A percentile compares a stretch with the other conserved stretches of the same genome.
Evolutionary conservation across 2,797 vertebrate genomes (phyloP).

Genomic region (Siniperca undulata): DNA sequence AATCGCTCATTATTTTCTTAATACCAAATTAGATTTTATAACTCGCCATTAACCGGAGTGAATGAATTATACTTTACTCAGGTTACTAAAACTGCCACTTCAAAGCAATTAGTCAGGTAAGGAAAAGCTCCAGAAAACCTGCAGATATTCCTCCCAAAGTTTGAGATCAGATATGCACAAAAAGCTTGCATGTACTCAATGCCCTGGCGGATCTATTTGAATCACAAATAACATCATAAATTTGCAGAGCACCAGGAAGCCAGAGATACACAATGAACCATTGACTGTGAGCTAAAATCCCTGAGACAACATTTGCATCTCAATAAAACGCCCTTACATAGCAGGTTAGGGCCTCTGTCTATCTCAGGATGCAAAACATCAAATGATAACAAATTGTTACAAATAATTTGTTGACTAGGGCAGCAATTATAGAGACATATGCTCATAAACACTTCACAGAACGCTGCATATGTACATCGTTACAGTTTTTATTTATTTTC

Average conservation of each 20-base stretch:
- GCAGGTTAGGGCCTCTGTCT: slow-evolving; percentile 66
- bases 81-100: slow-evolving; percentile 24
- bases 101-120: slow-evolving; percentile 39
- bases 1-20: slow-evolving; percentile 64
- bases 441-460: slow-evolving; percentile 29
- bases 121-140: slow-evolving; percentile 15
- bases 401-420: slow-evolving; percentile 61
- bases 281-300: slow-evolving; percentile 71
- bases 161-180: slow-evolving; percentile 52
- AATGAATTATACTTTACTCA: slow-evolving; percentile 41
- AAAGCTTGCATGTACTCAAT: slow-evolving; percentile 37
- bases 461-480: slow-evolving; percentile 9
- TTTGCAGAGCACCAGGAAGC: slow-evolving; percentile 67
- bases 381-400: slow-evolving; percentile 61
- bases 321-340: slow-evolving; percentile 70
- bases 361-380: slow-evolving; percentile 60
- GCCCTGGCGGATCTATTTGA: slow-evolving; percentile 64
- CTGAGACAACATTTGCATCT: slow-evolving; percentile 75
- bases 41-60: slow-evolving; percentile 40
- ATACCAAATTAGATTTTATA: slow-evolving; percentile 67
- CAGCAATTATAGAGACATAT: slow-evolving; percentile 47
- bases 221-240: slow-evolving; percentile 77
- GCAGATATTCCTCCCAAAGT: slow-evolving; percentile 33
- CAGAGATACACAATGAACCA: slow-evolving; percentile 67
- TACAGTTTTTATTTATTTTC: slow-evolving; percentile 1